Base-by-base conservation (phyloP, 2,888 invertebrate genomes). In the Dendrolimus houi region DNA sequence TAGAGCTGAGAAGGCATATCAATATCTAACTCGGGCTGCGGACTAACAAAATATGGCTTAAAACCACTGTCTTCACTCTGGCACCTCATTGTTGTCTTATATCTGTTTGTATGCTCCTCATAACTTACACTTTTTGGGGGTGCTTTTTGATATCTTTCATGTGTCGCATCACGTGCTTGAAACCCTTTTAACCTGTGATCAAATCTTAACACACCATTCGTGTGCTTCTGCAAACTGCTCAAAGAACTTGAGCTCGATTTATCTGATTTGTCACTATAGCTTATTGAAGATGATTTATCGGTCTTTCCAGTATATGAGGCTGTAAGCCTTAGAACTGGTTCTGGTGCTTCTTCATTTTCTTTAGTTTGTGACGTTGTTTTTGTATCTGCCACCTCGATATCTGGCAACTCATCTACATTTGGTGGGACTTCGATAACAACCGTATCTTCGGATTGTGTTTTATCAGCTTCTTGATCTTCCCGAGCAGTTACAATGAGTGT, bases 401-500 rank as follows among this genome's bases (percentile, higher is more conserved):
- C 78, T 52, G 64, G 64, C 58, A 67, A 75, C 17, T 80, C 80
- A 29, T 81, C 80, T 52, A 65, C 61, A 58, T 69, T 60, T 41
- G 67, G 63, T n/a, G 68, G 60, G 10, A 69, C 61, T 55, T 92
- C 91, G 68, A 86, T 91, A 14, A 87, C 74, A 9, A 90, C 83
- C 56, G 91, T 92, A 60, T 90, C 85, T 59, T 88, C 89, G 12
- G 86, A 86, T 60, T 89, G 92, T 52, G 87, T 85, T 65, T 74
- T 74, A 72, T 92, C 82, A 68, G 84, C 58, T 68, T 91, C 80
- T 40, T 73, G 71, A 74, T 88, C 85, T 77, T 90, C 85, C 60
- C 91, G 91, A 12, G 91, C 85, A 52, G 94, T 93, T 10, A 93
- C 94, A 54, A 95, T 92, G 9, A 96, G 89, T 0, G 95, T 95